Conservation (phyloP, 1,140 invertebrate genomes). For the Ceratitis capitata region DNA sequence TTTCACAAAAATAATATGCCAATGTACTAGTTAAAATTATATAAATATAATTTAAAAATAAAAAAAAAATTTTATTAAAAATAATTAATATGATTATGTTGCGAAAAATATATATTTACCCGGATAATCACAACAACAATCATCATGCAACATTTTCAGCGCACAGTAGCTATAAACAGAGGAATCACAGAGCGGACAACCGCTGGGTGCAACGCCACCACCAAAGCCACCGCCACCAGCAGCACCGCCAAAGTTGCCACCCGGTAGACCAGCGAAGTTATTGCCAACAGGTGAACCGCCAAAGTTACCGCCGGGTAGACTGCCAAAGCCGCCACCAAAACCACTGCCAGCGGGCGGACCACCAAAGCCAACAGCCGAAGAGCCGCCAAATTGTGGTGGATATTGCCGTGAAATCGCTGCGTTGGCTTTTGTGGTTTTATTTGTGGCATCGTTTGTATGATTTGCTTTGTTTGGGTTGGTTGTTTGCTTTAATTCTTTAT, state of each 20-base stretch:
- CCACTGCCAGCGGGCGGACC: no score
- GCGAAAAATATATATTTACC: conserved; percentile 65
- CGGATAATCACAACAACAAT: conserved; percentile 75
- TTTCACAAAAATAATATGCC: background rate
- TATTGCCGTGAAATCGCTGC: background rate
- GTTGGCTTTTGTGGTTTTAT: background rate
- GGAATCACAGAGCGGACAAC: conserved; percentile 77
- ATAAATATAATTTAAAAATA: background rate
- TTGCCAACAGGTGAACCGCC: conserved; percentile 77
- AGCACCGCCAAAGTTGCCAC: no score
- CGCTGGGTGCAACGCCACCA: conserved; percentile 37
- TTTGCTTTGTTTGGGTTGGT: background rate
- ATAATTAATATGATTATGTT: background rate
- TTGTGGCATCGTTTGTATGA: background rate
- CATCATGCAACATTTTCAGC: conserved; percentile 77
- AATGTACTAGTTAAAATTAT: background rate
- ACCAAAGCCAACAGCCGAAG: background rate
- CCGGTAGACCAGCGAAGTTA: background rate
- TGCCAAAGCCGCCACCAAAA: background rate
- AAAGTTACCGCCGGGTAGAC: conserved; percentile 69
- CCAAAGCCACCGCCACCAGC: background rate
- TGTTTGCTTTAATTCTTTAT: background rate
- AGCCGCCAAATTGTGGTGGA: background rate
- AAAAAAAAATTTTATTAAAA: background rate
- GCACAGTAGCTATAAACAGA: conserved; percentile 80